Evolutionary conservation across 1,140 invertebrate species (phyloP).

Genomic region (Telenomus remus): DNA sequence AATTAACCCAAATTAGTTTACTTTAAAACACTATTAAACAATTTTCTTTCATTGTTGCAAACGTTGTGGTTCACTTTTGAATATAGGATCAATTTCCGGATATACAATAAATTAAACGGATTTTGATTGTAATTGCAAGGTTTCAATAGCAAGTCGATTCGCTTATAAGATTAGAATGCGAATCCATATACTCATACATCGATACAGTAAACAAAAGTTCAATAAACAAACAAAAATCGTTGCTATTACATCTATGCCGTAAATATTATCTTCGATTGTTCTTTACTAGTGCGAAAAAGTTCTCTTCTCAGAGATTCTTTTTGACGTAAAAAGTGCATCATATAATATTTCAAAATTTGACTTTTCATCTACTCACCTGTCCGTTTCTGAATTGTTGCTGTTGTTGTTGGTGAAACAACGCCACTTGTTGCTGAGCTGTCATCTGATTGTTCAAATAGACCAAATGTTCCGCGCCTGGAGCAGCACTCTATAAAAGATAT

Average conservation of each 20-base stretch:
- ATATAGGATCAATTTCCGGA: neutral
- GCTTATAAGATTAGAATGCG: slow-evolving; percentile 19
- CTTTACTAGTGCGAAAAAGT: too few species aligned
- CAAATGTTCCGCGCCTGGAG: slow-evolving; percentile 79
- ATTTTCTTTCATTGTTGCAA: neutral
- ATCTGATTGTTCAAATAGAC: slow-evolving; percentile 82
- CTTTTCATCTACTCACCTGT: slow-evolving; percentile 70
- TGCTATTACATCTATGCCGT: too few species aligned
- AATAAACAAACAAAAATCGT: neutral
- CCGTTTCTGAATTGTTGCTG: slow-evolving; percentile 78
- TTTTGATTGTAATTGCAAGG: slow-evolving; percentile 25
- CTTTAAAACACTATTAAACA: too few species aligned
- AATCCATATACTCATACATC: neutral
- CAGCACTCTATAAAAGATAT: slow-evolving; percentile 75
- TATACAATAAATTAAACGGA: neutral
- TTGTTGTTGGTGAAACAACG: slow-evolving; percentile 78
- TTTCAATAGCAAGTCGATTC: slow-evolving; percentile 26
- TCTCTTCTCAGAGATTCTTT: too few species aligned
- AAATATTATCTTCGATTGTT: too few species aligned
- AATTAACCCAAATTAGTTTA: too few species aligned
- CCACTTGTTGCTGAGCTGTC: slow-evolving; percentile 78
- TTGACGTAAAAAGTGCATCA: too few species aligned
- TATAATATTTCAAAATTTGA: too few species aligned
- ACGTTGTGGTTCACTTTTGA: neutral
- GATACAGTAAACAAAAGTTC: neutral